Base-by-base conservation (phyloP, 2,888 invertebrate species). In the Chymomyza caudatula region DNA sequence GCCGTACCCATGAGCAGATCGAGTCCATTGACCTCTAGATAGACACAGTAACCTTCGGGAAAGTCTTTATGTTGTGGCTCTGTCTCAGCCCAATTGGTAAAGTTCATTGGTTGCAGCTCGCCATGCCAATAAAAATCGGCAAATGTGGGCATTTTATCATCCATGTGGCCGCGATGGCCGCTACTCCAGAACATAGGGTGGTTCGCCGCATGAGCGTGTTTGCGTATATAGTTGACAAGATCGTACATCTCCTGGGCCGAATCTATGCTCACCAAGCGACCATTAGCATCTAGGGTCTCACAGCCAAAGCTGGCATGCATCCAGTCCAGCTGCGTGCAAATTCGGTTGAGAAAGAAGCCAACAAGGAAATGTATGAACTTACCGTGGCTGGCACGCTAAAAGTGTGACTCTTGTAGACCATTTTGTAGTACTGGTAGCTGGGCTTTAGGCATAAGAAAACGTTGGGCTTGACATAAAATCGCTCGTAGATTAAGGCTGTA, bases 141-240 rank as follows among this genome's bases (percentile, higher is more conserved):
- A n/a, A n/a, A n/a, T n/a, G n/a, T n/a, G n/a, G n/a, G n/a, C n/a
- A n/a, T n/a, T n/a, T n/a, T n/a, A n/a, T n/a, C n/a, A n/a, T n/a
- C n/a, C n/a, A 73, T 42, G 15, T 61, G 65, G 2, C 86, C 78
- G 8, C 82, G 76, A 65, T 86, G 85, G 6, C 78, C 81, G n/a
- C 76, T 74, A 15, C 54, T 71, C 81, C 81, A 82, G 56, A 82
- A 81, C 11, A 42, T 5, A 0, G 67, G n/a, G 13, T 79, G 80
- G 0, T 58, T 83, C 2, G 51, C 23, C 4, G 53, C 42, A 13
- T 81, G 82, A 2, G 74, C 74, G 13, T 61, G n/a, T 2, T 51
- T 42, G 0, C 11, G n/a, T 53, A 86, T 54, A 59, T 60, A 86
- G 2, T 55, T 15, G 4, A 66, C 52, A 8, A 82, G 42, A 1